Evolutionary conservation across 2,113 vertebrate genomes (phyloP).

Genomic region (Neogobius melanostomus): DNA sequence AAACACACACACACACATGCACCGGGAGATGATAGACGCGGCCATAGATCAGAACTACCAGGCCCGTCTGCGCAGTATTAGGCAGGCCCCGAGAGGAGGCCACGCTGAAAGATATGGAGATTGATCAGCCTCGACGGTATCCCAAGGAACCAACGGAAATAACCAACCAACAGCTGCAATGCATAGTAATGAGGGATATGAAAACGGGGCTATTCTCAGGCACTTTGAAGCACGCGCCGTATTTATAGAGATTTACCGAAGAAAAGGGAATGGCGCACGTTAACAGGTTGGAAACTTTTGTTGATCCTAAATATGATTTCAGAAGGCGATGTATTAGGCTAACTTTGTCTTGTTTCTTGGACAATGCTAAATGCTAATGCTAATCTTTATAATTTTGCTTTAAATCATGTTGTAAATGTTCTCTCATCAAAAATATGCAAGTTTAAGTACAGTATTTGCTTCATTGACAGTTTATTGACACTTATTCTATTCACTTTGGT

Average conservation of each 20-base stretch:
- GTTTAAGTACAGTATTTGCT: too few relatives aligned
- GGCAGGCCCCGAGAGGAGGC: not conserved
- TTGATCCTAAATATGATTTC: too few relatives aligned
- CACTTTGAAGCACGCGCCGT: not conserved
- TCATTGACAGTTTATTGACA: too few relatives aligned
- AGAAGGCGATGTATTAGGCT: too few relatives aligned
- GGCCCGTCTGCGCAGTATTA: not conserved
- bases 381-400: too few relatives aligned
- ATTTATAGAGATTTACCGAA: not conserved
- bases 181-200: not conserved
- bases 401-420: too few relatives aligned
- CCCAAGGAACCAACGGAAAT: not conserved
- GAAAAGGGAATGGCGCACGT: not conserved
- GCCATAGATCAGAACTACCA: slow-evolving; percentile 29
- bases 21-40: not conserved
- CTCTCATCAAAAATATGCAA: too few relatives aligned
- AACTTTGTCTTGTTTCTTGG: too few relatives aligned
- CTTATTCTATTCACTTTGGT: too few relatives aligned
- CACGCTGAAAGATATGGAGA: not conserved
- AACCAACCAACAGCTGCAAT: not conserved
- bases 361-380: too few relatives aligned
- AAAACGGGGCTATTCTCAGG: not conserved
- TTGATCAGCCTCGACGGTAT: not conserved
- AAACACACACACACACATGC: not conserved
- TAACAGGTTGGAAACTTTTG: not conserved